phyloP scores from a whole-genome alignment of 1,140 invertebrate species.

The Pygmarrhopalites habei region DNA sequence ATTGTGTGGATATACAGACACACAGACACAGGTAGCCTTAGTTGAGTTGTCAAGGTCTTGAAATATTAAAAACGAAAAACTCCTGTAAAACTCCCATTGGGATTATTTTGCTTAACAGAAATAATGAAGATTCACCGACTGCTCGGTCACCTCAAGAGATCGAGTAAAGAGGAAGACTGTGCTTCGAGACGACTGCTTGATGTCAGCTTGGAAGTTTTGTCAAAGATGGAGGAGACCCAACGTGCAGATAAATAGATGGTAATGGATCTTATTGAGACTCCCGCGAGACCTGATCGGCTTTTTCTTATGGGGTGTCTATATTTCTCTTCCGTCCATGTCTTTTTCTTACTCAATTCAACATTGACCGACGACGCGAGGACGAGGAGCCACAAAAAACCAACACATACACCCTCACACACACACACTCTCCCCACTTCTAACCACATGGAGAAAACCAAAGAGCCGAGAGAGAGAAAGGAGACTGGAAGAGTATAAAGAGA shows the following conservation, averaged over 20 bases:
- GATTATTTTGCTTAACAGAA: slow-evolving; percentile 30
- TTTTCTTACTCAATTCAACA: too few species aligned
- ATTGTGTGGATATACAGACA: too few species aligned
- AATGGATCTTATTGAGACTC: slow-evolving; percentile 31
- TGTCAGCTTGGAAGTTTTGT: slow-evolving; percentile 16
- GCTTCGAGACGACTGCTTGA: neutral
- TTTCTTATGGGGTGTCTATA: too few species aligned
- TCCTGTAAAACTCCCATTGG: slow-evolving; percentile 25
- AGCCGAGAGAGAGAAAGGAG: too few species aligned
- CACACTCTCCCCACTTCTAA: too few species aligned
- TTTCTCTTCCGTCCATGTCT: too few species aligned
- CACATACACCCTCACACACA: too few species aligned
- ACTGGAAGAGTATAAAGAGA: too few species aligned
- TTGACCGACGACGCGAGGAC: too few species aligned
- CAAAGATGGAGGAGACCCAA: slow-evolving; percentile 23
- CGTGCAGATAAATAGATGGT: slow-evolving; percentile 32
- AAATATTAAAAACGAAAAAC: slow-evolving; percentile 31
- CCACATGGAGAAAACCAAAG: too few species aligned
- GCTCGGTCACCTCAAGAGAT: slow-evolving; percentile 22
- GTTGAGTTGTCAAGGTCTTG: slow-evolving; percentile 20
- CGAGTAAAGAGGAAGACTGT: too few species aligned
- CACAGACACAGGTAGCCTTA: neutral
- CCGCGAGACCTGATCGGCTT: slow-evolving; percentile 16
- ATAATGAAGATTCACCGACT: slow-evolving; percentile 34
- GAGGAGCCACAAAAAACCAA: too few species aligned